Evolutionary conservation across 2,797 vertebrate species (phyloP).

Genomic region (Garrulus glandarius): DNA sequence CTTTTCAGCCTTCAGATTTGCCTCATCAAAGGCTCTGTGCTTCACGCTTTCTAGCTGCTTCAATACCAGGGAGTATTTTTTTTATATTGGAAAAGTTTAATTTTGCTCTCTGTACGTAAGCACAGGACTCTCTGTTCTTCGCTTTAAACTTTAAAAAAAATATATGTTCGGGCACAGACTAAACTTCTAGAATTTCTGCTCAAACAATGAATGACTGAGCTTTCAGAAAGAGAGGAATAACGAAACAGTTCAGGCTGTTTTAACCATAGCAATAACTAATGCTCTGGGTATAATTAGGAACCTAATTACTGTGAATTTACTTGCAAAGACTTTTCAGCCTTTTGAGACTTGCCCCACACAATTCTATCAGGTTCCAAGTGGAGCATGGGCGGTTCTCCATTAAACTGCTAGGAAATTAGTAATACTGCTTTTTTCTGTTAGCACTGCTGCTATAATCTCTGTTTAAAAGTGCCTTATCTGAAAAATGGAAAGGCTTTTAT

Average conservation of each 20-base stretch:
- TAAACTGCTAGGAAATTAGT: not conserved
- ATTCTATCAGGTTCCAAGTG: not conserved
- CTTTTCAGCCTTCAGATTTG: not conserved
- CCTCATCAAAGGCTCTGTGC: not conserved
- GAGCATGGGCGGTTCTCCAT: not conserved
- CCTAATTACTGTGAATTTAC: conserved; percentile 53
- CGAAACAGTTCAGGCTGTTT: not conserved
- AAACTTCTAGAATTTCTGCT: conserved; percentile 2
- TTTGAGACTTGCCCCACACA: conserved; percentile 27
- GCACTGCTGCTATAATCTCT: not conserved
- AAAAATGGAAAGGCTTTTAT: not conserved
- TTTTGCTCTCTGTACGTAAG: not conserved
- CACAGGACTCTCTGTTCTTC: not conserved
- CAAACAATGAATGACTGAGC: not conserved
- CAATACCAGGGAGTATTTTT: not conserved
- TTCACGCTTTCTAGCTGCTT: not conserved
- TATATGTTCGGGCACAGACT: not conserved
- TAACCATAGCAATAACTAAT: not conserved
- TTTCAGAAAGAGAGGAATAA: not conserved
- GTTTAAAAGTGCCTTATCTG: not conserved
- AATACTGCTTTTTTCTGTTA: not conserved
- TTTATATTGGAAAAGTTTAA: not conserved
- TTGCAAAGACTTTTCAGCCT: conserved; percentile 28
- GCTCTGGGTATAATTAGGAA: conserved; percentile 53
- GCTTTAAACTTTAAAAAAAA: not conserved